Evolutionary conservation across 2,113 vertebrate species (phyloP), one percentile per base, ranked within the genome.

Genomic region (Emydura subglobosa): DNA sequence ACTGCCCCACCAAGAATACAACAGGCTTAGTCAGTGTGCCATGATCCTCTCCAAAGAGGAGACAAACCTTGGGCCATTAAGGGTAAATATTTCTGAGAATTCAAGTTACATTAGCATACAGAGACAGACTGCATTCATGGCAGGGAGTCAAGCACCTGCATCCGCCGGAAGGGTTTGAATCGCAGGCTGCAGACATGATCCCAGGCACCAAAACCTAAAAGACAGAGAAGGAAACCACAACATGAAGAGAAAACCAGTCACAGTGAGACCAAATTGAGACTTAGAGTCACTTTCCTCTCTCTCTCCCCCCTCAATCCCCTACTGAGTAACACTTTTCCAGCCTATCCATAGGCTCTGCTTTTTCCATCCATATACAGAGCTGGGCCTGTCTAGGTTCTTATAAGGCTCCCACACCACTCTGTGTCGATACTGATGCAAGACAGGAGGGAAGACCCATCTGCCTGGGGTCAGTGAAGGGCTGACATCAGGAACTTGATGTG

Each of bases 181-280:
- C 99, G 99, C 99, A 99, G 98, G 82, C 97, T 98, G 96, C 98
- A 98, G 93, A 99, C 98, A 5, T 99, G 98, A 90, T 99, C 99
- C 99, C 99, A 99, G 91, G 98, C 99, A 90, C 99, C 99, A 96
- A 99, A 98, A 97, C 99, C 99, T 99, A 94, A 14, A 87, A 95
- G 34, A 93, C 42, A 90, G 87, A 92, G 79, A 90, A 72, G 68
- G 6, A 84, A 84, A 50, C 91, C 8, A 61, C 25, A 76, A 31
- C 49, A 34, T 2, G 22, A 42, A 39, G 51, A 65, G 10, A 61
- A 61, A 3, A 88, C 4, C 1, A 0, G 7, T 29, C 82, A n/a
- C 82, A 74, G 1, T 42, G 68, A 54, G 6, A 89, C 19, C 8
- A 72, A 83, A 83, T 5, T 11, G 50, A 34, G 90, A 61, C 50